phyloP scores from a whole-genome alignment of 1,140 invertebrate species.

The Acromyrmex heyeri region DNA sequence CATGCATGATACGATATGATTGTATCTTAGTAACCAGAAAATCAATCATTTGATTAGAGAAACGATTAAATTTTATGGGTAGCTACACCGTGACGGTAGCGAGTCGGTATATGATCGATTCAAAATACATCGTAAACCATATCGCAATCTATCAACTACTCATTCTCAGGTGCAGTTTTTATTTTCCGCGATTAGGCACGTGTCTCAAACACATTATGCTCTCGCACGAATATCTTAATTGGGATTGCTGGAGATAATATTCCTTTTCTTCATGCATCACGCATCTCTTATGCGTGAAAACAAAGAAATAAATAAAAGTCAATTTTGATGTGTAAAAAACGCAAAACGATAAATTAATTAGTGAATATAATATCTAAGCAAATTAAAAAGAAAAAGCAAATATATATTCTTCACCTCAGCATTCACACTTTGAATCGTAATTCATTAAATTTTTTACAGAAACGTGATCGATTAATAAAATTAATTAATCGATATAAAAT shows the following conservation, averaged over 20 bases:
- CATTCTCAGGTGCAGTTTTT: too few species aligned
- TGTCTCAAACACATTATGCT: slow-evolving; percentile 25
- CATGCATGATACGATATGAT: background rate
- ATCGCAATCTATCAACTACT: slow-evolving; percentile 22
- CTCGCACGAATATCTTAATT: background rate
- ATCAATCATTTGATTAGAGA: slow-evolving; percentile 6
- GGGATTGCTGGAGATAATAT: slow-evolving; percentile 1
- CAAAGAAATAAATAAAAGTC: background rate
- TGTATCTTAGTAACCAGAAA: slow-evolving; percentile 11
- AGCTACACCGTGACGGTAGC: background rate
- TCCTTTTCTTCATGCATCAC: background rate
- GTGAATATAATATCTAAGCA: background rate
- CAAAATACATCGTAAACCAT: slow-evolving; percentile 34
- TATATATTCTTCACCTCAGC: background rate
- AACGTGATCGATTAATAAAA: background rate
- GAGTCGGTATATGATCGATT: background rate
- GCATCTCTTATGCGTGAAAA: background rate
- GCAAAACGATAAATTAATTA: background rate
- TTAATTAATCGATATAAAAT: slow-evolving; percentile 16
- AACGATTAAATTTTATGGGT: slow-evolving; percentile 29
- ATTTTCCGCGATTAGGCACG: slow-evolving; percentile 43
- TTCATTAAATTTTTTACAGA: slow-evolving; percentile 4
- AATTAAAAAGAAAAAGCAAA: slow-evolving; percentile 4
- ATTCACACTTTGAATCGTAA: background rate
- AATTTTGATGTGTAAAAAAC: background rate